Base-by-base conservation (phyloP, 2,888 invertebrate genomes). In the Tribolium freemani region DNA sequence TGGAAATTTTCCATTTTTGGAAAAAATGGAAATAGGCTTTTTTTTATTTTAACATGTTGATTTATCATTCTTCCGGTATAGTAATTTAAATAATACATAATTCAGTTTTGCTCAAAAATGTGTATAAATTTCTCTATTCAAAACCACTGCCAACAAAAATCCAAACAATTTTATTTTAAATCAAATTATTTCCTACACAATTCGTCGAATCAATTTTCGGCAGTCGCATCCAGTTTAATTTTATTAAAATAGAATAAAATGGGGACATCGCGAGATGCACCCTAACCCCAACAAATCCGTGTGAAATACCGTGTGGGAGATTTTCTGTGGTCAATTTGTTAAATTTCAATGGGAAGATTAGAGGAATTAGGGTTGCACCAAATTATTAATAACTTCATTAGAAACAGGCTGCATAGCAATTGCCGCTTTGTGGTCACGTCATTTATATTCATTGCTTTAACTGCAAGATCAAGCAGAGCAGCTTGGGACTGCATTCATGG, bases 311-410 rank as follows among this genome's bases (percentile, higher is more conserved):
- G 31, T 38, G 26, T 10, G 38, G 20, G 48, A 46, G 48, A 44
- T 46, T 60, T 21, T 60, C 60, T 26, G 48, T 21, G 48, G 48
- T 60, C 46, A 60, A 48, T 60, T 64, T 53, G 51, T 64, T 64
- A 51, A 20, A 63, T 64, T 54, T 51, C 64, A 53, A 5, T 64
- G 54, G 54, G 44, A 21, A 26, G 67, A 57, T 70, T 70, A 56
- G 57, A 20, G 44, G 56, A 57, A 64, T 64, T 70, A 64, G 61
- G 61, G 46, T 11, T 31, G 30, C 44, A 70, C 20, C 56, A 63
- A 56, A 64, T 70, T 70, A 70, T 69, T 60, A 69, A 69, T 69
- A 69, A 50, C 60, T 67, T 67, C 56, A 67, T 67, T 56, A 67
- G 48, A 30, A 48, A 11, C 56, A 56, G 56, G 46, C 45, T 67